These are phyloP conservation scores for Carpatolechia fugitivella DNA, from an alignment of 2,888 invertebrate species.

Conservation along the genomic window DNA sequence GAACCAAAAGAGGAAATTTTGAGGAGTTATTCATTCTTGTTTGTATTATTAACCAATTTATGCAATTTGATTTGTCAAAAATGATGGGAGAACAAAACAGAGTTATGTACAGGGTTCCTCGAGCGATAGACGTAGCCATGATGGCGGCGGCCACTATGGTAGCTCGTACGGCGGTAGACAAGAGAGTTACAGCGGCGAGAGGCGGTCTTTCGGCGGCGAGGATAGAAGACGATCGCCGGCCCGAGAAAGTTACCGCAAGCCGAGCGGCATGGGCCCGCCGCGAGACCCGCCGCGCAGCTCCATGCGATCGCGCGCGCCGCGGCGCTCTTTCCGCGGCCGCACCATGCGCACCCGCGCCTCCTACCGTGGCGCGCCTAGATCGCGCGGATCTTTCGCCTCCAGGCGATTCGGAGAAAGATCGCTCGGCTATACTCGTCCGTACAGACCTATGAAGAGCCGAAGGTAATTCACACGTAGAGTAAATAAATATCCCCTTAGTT, in stretches of 20 bases:
- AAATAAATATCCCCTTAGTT: conserved; percentile 19
- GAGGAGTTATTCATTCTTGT: conserved; percentile 22
- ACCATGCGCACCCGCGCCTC: conserved; percentile 75
- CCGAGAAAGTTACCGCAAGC: conserved; percentile 71
- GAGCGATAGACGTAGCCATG: conserved; percentile 79
- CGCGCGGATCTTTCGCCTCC: conserved; percentile 66
- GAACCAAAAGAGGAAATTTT: conserved; percentile 20
- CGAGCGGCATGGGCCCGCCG: conserved; percentile 72
- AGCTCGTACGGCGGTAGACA: conserved; percentile 77
- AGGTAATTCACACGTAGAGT: conserved; percentile 66
- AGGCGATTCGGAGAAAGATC: conserved; percentile 64
- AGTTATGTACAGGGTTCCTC: conserved; percentile 77
- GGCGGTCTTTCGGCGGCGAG: conserved; percentile 72
- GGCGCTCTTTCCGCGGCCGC: conserved; percentile 76
- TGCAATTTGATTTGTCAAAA: conserved; percentile 47
- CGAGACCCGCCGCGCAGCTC: conserved; percentile 55
- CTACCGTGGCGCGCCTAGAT: conserved; percentile 77
- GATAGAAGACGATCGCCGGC: conserved; percentile 78
- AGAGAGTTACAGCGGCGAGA: conserved; percentile 74
- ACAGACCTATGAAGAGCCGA: conserved; percentile 70
- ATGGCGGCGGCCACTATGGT: conserved; percentile 77
- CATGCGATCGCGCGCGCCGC: conserved; percentile 72
- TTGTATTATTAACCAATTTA: conserved; percentile 36
- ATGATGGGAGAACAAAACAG: conserved; percentile 61
- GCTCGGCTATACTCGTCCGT: conserved; percentile 65